These are phyloP conservation scores for Cetoscarus ocellatus DNA, from an alignment of 2,797 vertebrate species.

Conservation along the genomic window DNA sequence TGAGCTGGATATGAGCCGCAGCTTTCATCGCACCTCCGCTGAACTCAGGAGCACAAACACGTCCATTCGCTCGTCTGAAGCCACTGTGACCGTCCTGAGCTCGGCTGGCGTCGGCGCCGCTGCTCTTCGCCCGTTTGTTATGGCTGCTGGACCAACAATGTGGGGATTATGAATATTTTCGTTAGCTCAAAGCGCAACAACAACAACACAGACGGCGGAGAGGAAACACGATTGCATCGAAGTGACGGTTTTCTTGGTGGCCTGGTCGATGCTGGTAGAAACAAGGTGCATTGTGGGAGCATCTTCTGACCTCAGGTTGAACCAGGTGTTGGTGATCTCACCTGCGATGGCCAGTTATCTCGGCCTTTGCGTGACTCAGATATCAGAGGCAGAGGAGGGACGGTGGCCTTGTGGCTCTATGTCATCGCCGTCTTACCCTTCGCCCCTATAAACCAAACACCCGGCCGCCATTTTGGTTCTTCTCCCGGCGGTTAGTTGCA, in stretches of 20 bases:
- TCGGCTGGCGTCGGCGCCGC: conserved; percentile 27
- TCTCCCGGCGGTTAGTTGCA: conserved; percentile 14
- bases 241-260: conserved; percentile 15
- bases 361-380: conserved; percentile 39
- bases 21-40: conserved; percentile 37
- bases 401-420: conserved; percentile 2
- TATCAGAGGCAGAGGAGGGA: conserved; percentile 14
- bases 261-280: conserved; percentile 31
- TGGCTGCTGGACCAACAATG: conserved; percentile 55
- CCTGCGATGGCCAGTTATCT: conserved; percentile 50
- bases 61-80: conserved; percentile 7
- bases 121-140: conserved; percentile 51
- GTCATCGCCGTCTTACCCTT: neutral
- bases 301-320: conserved; percentile 67
- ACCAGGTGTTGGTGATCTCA: conserved; percentile 55
- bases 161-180: conserved; percentile 73
- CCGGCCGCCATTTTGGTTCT: conserved; percentile 49
- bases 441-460: conserved; percentile 50
- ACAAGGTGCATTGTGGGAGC: conserved; percentile 63
- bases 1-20: conserved; percentile 6
- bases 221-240: conserved; percentile 52
- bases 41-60: conserved; percentile 44
- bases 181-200: conserved; percentile 32
- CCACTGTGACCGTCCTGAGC: conserved; percentile 10
- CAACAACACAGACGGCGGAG: conserved; percentile 42